Base-by-base conservation (phyloP, 64 coral and sea anemone species). In the Pocillopora damicornis region DNA sequence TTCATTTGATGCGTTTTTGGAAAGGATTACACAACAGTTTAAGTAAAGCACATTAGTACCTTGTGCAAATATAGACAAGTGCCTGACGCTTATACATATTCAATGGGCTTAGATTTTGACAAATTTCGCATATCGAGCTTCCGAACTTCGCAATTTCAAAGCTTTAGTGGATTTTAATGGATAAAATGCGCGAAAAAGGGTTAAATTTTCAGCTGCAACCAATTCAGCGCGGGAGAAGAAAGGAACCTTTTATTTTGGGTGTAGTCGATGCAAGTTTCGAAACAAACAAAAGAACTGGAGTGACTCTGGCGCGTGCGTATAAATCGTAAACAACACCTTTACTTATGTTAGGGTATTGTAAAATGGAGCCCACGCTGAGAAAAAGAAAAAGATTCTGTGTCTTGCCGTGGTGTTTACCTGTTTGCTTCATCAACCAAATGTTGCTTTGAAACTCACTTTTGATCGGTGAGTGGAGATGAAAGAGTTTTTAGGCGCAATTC, bases 11-110 rank as follows among this genome's bases (percentile, higher is more conserved):
- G 16, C 15, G 3, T 56, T 66, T 82, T 65, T 35, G 11, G 16
- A 35, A 64, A 84, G 12, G 64, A 69, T 57, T 71, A 17, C 59
- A 17, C 15, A 57, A 37, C 45, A 69, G 37, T 71, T 84, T 84
- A 15, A 67, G 36, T 57, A 57, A 72, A 71, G 63, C 37, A 84
- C 69, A 84, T 84, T 71, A 71, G 62, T 57, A 5, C 71, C 36
- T 37, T 84, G 10, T 69, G 64, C 69, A 63, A 84, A 84, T 65
- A 84, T 6, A 30, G 15, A 72, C 35, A 84, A 84, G 81, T 72
- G 81, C 18, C 42, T 25, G 81, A 84, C 81, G 81, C 81, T 84
- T 57, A 73, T 84, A 45, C 63, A 84, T 84, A 84, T 84, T 84
- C 81, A 84, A 56, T n/a, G 35, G 15, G 9, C 17, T 65, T 56